Evolutionary conservation across 2,888 invertebrate genomes (phyloP).

Genomic region (Drosophila kanekoi): DNA sequence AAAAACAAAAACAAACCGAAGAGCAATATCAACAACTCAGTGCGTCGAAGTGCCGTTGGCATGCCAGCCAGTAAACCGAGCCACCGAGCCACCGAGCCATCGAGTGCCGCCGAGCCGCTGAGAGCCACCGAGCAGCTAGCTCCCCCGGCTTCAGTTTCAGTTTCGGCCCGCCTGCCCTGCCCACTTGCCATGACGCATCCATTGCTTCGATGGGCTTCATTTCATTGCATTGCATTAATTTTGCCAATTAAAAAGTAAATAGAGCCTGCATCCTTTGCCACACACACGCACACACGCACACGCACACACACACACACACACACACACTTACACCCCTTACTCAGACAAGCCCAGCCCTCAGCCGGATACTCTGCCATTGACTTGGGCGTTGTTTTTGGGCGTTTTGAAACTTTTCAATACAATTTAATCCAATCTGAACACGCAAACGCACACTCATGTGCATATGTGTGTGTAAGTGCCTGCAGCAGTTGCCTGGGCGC

Average conservation of each 20-base stretch:
- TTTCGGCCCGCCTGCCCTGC: slow-evolving; percentile 10
- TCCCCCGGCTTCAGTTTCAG: slow-evolving; percentile 34
- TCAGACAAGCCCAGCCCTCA: background rate
- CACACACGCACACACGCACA: slow-evolving; percentile 19
- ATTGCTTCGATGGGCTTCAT: slow-evolving; percentile 65
- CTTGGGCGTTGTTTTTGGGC: slow-evolving; percentile 28
- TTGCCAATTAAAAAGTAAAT: slow-evolving; percentile 81
- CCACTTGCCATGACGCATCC: slow-evolving; percentile 2
- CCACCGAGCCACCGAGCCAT: slow-evolving; percentile 13
- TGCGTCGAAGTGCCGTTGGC: slow-evolving; percentile 60
- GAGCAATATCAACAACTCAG: slow-evolving; percentile 47
- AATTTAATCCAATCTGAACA: slow-evolving; percentile 59
- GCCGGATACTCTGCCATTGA: background rate
- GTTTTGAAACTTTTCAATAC: slow-evolving; percentile 69
- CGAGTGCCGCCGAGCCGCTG: slow-evolving; percentile 7
- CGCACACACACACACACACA: slow-evolving; percentile 13
- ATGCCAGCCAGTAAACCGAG: slow-evolving; percentile 35
- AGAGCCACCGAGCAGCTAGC: slow-evolving; percentile 8
- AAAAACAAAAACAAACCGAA: slow-evolving; percentile 30
- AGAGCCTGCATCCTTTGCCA: slow-evolving; percentile 77
- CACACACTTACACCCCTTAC: slow-evolving; percentile 5
- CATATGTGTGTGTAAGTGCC: slow-evolving; percentile 2
- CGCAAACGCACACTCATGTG: slow-evolving; percentile 2
- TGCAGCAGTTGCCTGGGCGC: slow-evolving; percentile 25
- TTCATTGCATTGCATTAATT: slow-evolving; percentile 81